Evolutionary conservation across 2,888 invertebrate species (phyloP).

Genomic region (Eupsilia transversa): DNA sequence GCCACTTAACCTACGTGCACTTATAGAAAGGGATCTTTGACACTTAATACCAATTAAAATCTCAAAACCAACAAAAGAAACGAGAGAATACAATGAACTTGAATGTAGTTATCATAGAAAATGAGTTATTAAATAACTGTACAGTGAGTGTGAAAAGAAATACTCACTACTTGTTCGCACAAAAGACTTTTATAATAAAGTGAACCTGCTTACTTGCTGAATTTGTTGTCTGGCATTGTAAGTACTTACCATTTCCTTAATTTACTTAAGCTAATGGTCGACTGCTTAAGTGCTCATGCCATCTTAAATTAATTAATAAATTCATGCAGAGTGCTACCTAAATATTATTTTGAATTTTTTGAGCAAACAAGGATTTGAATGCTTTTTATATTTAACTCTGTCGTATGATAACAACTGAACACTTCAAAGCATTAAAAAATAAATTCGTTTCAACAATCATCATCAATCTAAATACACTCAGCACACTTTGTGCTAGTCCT

Average conservation of each 20-base stretch:
- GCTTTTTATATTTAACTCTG: no score
- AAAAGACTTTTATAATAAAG: conserved; percentile 9
- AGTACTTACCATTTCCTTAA: background rate
- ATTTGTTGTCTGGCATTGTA: background rate
- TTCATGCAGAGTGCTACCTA: background rate
- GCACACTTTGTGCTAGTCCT: background rate
- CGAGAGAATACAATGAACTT: conserved; percentile 59
- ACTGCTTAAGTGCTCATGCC: background rate
- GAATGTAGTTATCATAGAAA: conserved; percentile 49
- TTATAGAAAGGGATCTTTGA: conserved; percentile 68
- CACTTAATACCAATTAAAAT: conserved; percentile 75
- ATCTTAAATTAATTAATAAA: background rate
- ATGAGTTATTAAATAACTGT: conserved; percentile 64
- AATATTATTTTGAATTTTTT: background rate
- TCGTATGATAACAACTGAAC: no score
- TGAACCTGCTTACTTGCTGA: conserved; percentile 1
- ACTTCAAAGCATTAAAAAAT: background rate
- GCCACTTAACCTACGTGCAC: conserved; percentile 15
- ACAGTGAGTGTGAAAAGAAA: conserved; percentile 23
- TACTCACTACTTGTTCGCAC: conserved; percentile 15
- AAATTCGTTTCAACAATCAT: background rate
- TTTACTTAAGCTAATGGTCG: background rate
- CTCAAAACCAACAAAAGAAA: conserved; percentile 67
- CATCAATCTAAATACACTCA: background rate
- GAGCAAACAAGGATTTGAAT: no score